Evolutionary conservation across 2,797 vertebrate genomes (phyloP).

Genomic region (Salmo trutta): DNA sequence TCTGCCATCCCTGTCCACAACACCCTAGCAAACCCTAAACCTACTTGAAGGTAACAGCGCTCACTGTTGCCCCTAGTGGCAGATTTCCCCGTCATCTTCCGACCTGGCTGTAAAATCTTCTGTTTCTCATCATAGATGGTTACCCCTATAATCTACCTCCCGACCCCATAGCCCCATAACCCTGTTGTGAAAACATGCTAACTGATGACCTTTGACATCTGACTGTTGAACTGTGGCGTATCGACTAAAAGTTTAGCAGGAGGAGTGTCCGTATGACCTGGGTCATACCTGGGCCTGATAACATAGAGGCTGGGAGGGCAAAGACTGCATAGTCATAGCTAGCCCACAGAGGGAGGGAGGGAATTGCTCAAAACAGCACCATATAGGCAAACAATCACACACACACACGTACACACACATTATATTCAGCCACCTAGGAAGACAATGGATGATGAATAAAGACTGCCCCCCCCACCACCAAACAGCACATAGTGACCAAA

Average conservation of each 20-base stretch:
- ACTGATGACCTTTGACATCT: conserved; percentile 74
- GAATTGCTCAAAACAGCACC: background rate
- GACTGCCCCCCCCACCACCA: background rate
- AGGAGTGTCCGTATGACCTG: conserved; percentile 55
- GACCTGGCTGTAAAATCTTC: background rate
- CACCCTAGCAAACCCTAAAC: no score
- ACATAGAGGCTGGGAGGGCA: conserved; percentile 3
- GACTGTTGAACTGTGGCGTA: conserved; percentile 49
- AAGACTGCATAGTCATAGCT: conserved; percentile 2
- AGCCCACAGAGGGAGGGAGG: background rate
- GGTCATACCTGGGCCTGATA: conserved; percentile 41
- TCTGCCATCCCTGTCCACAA: no score
- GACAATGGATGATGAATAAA: background rate
- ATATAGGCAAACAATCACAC: conserved; percentile 10
- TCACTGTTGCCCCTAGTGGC: no score
- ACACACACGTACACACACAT: background rate
- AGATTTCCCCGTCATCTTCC: background rate
- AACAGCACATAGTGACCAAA: conserved; percentile 72
- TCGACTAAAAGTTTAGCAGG: conserved; percentile 13
- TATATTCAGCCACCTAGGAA: background rate
- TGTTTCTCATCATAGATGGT: conserved; percentile 9
- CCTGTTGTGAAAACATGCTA: conserved; percentile 59
- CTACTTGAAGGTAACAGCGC: no score
- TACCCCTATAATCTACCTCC: background rate
- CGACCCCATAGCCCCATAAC: conserved; percentile 16